Percentiles rank a stretch among this genome's conserved stretches.
Evolutionary conservation across 1,140 invertebrate species (phyloP).

Genomic region (Zaprionus inermis): DNA sequence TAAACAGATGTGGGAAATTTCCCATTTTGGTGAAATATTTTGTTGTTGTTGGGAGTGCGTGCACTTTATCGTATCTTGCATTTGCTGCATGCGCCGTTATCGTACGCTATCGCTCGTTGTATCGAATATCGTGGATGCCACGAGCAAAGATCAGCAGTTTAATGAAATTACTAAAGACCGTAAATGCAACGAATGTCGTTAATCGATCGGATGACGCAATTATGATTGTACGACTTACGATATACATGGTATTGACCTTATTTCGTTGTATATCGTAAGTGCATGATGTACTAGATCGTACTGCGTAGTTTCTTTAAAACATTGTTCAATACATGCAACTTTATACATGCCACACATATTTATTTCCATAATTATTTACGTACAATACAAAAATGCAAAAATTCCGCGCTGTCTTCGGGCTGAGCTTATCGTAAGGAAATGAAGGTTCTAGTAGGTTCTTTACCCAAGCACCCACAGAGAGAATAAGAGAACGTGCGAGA

Average conservation of each 20-base stretch:
- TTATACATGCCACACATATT: too few species aligned
- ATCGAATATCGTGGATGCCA: conserved; percentile 1
- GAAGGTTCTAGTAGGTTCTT: not conserved
- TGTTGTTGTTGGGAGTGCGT: not conserved
- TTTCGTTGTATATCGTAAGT: not conserved
- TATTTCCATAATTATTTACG: not conserved
- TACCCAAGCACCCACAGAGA: not conserved
- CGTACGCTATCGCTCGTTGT: not conserved
- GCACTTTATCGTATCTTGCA: not conserved
- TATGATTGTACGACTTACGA: not conserved
- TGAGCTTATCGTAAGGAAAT: not conserved
- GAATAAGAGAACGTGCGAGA: not conserved
- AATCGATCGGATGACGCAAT: not conserved
- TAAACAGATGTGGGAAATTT: not conserved
- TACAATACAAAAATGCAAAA: not conserved
- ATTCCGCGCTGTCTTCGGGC: not conserved
- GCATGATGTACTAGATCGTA: not conserved
- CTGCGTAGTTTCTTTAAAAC: not conserved
- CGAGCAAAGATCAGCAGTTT: not conserved
- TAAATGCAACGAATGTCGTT: not conserved
- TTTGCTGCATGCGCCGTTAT: not conserved
- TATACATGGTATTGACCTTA: not conserved
- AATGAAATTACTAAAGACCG: not conserved
- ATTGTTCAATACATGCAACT: not conserved
- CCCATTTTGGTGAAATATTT: not conserved